Base-by-base conservation (phyloP, 2,113 vertebrate species). In the Fregata magnificens region DNA sequence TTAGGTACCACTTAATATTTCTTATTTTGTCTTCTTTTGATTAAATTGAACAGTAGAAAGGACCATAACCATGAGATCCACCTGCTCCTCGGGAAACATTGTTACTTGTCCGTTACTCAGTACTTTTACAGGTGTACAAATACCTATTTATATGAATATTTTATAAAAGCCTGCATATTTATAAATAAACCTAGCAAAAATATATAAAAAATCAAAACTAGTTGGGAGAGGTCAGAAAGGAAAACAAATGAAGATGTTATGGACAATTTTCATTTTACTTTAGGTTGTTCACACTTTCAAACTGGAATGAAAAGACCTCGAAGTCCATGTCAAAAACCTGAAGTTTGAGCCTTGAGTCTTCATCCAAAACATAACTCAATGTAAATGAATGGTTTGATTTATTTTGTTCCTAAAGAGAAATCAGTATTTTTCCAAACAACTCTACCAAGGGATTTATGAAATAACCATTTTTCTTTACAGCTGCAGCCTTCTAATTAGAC, bases 391-490 rank as follows among this genome's bases (percentile, higher is more conserved):
- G 20, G 36, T 42, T 74, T 21, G 0, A 61, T 45, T 78, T 0
- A 16, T 90, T 40, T 88, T 63, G 29, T 42, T 80, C 50, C 61
- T 59, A 44, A 69, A 79, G 52, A 84, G 16, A 84, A 72, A 45
- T 11, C 38, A 47, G 93, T 92, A 77, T 61, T 97, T 95, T 97
- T 94, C 92, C 90, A 94, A 90, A 59, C 40, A 86, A n/a, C 13
- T 67, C 28, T 55, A 63, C 42, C 3, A 7, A 72, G n/a, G 29
- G 62, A 82, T 91, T 93, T 88, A 28, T 58, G n/a, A 86, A 88
- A 66, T 36, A 69, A 82, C 5, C 2, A 7, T 78, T 80, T 88
- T 31, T 72, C 42, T 66, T 90, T 81, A 16, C 45, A 92, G 71
- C 66, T 61, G 17, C 17, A 77, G 66, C 29, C 58, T 88, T 73